Percentiles rank a stretch among this genome's conserved stretches.
phyloP scores from a whole-genome alignment of 2,888 invertebrate species.

The Thelaira solivaga region DNA sequence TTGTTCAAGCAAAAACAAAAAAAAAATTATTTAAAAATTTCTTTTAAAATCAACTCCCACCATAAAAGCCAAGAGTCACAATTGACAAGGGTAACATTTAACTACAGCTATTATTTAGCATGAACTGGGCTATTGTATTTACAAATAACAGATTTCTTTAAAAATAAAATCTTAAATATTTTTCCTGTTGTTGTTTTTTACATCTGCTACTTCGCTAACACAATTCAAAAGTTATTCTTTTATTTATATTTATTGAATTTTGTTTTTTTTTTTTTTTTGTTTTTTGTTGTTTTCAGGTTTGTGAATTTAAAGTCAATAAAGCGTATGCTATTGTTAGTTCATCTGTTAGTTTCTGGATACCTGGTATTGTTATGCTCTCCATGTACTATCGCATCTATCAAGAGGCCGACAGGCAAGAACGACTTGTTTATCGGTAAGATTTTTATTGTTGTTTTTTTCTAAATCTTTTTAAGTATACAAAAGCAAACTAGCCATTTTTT shows the following conservation, averaged over 20 bases:
- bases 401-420: constrained; percentile 90
- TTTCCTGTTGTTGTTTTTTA: too few relatives aligned
- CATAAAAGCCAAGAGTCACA: too few relatives aligned
- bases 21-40: not conserved
- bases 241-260: not conserved
- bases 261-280: not conserved
- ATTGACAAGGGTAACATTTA: too few relatives aligned
- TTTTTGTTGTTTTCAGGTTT: constrained; percentile 76
- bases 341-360: constrained; percentile 95
- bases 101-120: too few relatives aligned
- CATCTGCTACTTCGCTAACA: too few relatives aligned
- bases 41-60: too few relatives aligned
- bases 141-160: too few relatives aligned
- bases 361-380: constrained; percentile 93
- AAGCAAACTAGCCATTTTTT: not conserved
- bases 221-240: too few relatives aligned
- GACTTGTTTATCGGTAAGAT: constrained; percentile 87
- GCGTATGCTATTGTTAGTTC: constrained; percentile 92
- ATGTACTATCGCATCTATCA: constrained; percentile 94
- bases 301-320: constrained; percentile 90
- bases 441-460: not conserved
- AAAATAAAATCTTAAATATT: too few relatives aligned
- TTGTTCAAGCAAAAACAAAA: not conserved
- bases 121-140: too few relatives aligned
- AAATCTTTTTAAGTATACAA: too few relatives aligned